phyloP scores from a whole-genome alignment of 1,140 invertebrate species.

The Bombus pascuorum region DNA sequence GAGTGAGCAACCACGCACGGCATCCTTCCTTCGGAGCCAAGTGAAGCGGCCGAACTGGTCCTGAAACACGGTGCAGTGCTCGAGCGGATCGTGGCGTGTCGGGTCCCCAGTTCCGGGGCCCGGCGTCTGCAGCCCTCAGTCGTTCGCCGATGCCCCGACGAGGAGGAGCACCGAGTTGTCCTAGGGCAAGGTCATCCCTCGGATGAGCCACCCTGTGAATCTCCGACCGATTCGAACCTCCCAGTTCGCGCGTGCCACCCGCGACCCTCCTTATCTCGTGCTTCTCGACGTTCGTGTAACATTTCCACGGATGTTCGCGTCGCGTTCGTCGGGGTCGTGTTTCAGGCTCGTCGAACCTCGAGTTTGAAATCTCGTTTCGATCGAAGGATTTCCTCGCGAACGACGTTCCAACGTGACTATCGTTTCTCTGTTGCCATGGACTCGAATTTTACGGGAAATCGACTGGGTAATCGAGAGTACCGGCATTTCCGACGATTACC shows the following conservation, averaged over 20 bases:
- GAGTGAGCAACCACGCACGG: constrained; percentile 59
- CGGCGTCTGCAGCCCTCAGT: constrained; percentile 75
- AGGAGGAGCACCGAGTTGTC: constrained; percentile 67
- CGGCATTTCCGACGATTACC: constrained; percentile 2
- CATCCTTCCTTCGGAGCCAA: constrained; percentile 73
- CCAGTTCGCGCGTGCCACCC: background rate
- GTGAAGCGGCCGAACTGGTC: constrained; percentile 77
- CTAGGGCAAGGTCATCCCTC: constrained; percentile 59
- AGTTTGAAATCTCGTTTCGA: no score
- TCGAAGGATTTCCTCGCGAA: background rate
- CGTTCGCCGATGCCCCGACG: constrained; percentile 76
- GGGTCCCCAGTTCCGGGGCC: constrained; percentile 70
- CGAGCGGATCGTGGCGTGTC: constrained; percentile 62
- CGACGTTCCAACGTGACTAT: background rate
- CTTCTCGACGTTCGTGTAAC: background rate
- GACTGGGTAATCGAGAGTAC: background rate
- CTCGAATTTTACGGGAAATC: background rate
- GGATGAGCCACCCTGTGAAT: background rate
- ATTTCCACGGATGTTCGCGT: background rate
- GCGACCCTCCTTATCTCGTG: background rate
- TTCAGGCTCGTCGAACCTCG: background rate
- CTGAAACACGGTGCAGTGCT: constrained; percentile 71
- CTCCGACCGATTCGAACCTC: background rate
- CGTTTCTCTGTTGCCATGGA: background rate
- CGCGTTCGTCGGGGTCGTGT: background rate